These are phyloP conservation scores for Eupeodes latifasciatus DNA, from an alignment of 2,888 invertebrate species.

Conservation along the genomic window DNA sequence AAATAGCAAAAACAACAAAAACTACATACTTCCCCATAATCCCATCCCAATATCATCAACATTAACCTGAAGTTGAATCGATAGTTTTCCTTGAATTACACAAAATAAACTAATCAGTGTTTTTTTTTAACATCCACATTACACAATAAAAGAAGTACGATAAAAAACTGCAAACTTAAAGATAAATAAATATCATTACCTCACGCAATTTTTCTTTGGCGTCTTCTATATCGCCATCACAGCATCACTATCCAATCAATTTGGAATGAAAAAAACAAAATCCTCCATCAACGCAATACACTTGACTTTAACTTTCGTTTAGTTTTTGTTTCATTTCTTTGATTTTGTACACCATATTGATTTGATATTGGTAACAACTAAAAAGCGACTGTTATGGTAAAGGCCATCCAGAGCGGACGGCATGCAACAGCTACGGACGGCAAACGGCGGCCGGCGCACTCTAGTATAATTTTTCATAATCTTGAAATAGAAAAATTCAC, in stretches of 20 bases:
- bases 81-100: conserved; percentile 12
- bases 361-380: conserved; percentile 48
- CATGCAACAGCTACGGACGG: not conserved
- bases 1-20: too few species aligned
- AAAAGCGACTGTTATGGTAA: conserved; percentile 53
- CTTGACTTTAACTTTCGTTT: conserved; percentile 75
- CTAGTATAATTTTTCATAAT: conserved; percentile 76
- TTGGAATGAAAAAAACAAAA: not conserved
- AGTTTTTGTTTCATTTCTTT: conserved; percentile 3
- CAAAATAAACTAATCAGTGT: conserved; percentile 15
- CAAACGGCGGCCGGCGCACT: not conserved
- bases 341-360: conserved; percentile 30
- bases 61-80: conserved; percentile 14
- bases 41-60: not conserved
- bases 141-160: conserved; percentile 52
- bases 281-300: conserved; percentile 48
- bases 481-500: conserved; percentile 57
- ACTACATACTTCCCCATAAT: conserved; percentile 8
- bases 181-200: conserved; percentile 66
- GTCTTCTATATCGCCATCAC: conserved; percentile 37
- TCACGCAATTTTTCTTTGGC: conserved; percentile 54
- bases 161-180: conserved; percentile 19
- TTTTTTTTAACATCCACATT: conserved; percentile 36
- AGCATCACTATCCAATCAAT: conserved; percentile 53
- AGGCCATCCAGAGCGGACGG: conserved; percentile 53